Conservation (phyloP, 2,888 invertebrate genomes). For the Pollenia amentaria region DNA sequence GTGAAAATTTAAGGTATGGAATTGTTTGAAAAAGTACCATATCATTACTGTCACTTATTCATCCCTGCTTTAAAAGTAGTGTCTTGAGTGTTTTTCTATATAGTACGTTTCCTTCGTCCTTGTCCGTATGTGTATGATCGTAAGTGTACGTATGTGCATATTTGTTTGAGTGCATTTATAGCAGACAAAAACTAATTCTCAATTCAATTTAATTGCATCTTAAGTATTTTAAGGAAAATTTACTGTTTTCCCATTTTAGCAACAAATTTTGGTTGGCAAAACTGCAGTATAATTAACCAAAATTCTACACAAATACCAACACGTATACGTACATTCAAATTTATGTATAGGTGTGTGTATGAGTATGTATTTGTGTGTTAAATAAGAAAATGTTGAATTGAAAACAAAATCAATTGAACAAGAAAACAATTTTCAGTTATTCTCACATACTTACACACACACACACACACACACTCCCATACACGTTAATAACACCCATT, state of each 20-base stretch:
- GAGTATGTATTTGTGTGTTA: background rate
- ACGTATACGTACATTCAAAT: constrained; percentile 7
- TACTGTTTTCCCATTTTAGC: constrained; percentile 62
- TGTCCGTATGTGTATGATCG: background rate
- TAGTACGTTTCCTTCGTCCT: background rate
- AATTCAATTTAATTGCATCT: constrained; percentile 73
- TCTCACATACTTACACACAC: too few relatives aligned
- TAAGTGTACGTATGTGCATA: background rate
- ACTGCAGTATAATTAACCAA: constrained; percentile 74
- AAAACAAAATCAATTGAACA: constrained; percentile 60
- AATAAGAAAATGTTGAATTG: constrained; percentile 58
- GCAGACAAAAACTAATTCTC: constrained; percentile 68
- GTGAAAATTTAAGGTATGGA: too few relatives aligned
- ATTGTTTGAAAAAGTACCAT: too few relatives aligned
- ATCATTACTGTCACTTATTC: background rate
- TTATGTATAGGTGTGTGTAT: background rate
- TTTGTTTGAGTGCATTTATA: constrained; percentile 13
- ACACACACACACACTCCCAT: constrained; percentile 7
- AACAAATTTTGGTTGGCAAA: constrained; percentile 55
- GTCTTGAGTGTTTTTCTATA: background rate
- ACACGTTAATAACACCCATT: constrained; percentile 10
- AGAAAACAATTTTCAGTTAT: constrained; percentile 43
- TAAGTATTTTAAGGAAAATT: constrained; percentile 68
- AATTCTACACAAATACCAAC: constrained; percentile 57
- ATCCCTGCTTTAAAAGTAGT: background rate